Base-by-base conservation (phyloP, 2,888 invertebrate genomes). In the Arrhopalites spinosus region DNA sequence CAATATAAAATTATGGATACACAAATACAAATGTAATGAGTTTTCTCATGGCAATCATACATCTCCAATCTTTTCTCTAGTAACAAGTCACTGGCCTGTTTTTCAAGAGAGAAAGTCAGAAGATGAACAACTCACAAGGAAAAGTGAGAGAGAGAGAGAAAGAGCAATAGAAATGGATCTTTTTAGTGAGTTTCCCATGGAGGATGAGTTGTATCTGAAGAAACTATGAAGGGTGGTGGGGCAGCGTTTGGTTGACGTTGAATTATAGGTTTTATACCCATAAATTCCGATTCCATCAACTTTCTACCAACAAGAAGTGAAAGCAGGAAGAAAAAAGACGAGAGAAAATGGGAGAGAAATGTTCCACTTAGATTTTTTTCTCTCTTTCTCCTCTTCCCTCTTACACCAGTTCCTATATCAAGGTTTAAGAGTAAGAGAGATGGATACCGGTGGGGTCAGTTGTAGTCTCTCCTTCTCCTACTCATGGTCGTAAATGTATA, bases 201-300 rank as follows among this genome's bases (percentile, higher is more conserved):
- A 36, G 11, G 36, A 36, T 36, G 36, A 36, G 36, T 36, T 36
- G 36, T 36, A 36, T 36, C n/a, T n/a, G n/a, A n/a, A 11, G 36
- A 36, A 36, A 36, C 50, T 50, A 50, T 50, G 50, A 50, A 5
- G 7, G 7, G 17, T n/a, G 15, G n/a, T 15, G n/a, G 66, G n/a
- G 50, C 53, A 66, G 66, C 50, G 8, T 64, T 36, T 76, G 43
- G 69, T 43, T 78, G 79, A 80, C 79, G 66, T 77, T 78, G 78
- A 80, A 76, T 78, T 80, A 80, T 80, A 76, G 73, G 76, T 36
- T 72, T 76, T 68, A 80, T 77, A 68, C 74, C 63, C 74, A 80
- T 80, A 78, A 80, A 80, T 80, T 76, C 76, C 77, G 45, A 77
- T 77, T 74, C 77, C 77, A 76, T 78, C 74, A 70, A 73, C 71